Evolutionary conservation across 2,113 vertebrate species (phyloP).

Genomic region (Irena cyanogastra): DNA sequence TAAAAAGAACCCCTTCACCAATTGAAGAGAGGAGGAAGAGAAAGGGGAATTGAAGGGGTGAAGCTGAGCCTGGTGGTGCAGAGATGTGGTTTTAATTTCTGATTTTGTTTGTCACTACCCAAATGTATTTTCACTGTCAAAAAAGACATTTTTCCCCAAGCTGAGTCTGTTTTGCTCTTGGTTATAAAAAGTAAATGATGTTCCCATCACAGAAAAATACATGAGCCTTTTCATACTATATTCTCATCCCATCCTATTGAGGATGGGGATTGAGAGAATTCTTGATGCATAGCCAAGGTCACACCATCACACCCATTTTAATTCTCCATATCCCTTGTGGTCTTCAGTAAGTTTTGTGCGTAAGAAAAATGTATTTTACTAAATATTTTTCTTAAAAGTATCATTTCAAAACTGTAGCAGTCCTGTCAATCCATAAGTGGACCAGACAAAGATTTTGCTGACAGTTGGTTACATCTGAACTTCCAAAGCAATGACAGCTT

Average conservation of each 20-base stretch:
- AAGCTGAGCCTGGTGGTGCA: background rate
- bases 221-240: background rate
- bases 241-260: background rate
- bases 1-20: background rate
- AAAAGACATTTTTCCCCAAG: background rate
- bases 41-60: fast-evolving
- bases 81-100: background rate
- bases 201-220: background rate
- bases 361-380: background rate
- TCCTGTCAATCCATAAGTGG: background rate
- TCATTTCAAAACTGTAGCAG: background rate
- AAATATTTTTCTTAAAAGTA: background rate
- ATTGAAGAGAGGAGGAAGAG: background rate
- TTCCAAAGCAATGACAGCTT: background rate
- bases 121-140: background rate
- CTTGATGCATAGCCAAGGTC: background rate
- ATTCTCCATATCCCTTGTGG: fast-evolving
- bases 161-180: background rate
- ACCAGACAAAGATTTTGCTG: background rate
- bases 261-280: too few relatives aligned
- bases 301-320: background rate
- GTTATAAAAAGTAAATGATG: background rate
- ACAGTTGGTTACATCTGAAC: background rate
- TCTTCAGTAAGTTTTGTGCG: background rate
- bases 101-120: background rate